Evolutionary conservation across 1,140 invertebrate genomes (phyloP), one percentile per base, ranked within the genome.

Genomic region (Macrobrachium rosenbergii): DNA sequence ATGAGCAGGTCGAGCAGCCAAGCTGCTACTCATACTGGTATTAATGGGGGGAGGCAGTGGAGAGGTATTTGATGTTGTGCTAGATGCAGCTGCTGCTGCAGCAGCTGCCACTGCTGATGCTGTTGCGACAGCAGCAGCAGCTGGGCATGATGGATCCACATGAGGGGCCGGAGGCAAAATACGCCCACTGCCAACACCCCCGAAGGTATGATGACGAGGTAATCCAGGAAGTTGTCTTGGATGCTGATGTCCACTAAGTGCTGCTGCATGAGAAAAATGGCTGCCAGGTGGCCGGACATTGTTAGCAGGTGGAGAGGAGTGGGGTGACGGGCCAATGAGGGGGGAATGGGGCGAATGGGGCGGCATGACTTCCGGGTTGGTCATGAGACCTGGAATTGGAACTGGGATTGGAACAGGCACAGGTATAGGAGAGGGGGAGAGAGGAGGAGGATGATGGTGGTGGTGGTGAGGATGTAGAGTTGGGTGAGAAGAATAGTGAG

Each of bases 191-290:
- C 89, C 89, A 58, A 90, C 87, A 17, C 89, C 89, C 10, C 89
- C 89, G 75, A 90, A 88, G 52, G 89, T 90, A 69, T 90, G 89
- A 63, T 90, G 89, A 52, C 89, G 86, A 19, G 89, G 89, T 52
- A 90, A 76, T 21, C 89, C 89, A 5, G 89, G 89, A 69, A 90
- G 83, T 76, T 90, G 89, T 8, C 89, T 83, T 7, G 87, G 89
- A 72, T 89, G 87, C 72, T 79, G 85, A 79, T 82, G 80, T 64
- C 89, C 79, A 59, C 87, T 88, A 64, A 90, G 89, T 37, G 64
- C 83, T 11, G 83, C 78, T 21, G 89, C 89, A 73, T 90, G 89
- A 21, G 89, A 90, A 76, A 90, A 90, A 62, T 90, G 89, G 28
- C 28, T 37, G 3, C 83, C 83, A 59, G 80, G 81, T 19, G 87